Base-by-base conservation (phyloP, 2,113 vertebrate species). In the Salvelinus fontinalis region DNA sequence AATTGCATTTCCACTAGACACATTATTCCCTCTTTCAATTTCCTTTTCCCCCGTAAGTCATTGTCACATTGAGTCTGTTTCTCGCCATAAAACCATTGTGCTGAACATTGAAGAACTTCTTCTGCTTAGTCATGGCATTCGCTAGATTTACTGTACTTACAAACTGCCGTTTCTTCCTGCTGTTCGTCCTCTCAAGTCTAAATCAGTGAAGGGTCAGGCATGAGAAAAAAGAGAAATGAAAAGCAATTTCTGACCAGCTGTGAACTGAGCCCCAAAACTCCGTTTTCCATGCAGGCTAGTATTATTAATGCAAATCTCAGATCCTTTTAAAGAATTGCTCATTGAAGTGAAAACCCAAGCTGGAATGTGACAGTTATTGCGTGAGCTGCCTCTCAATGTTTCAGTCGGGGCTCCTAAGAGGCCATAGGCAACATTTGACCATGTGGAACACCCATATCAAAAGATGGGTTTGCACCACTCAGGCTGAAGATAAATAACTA, bases 161-260 rank as follows among this genome's bases (percentile, higher is more conserved):
- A 57, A 4, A 62, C n/a, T 62, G 3, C n/a, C 0, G 7, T 62
- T 54, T 62, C 59, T n/a, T 62, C 20, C n/a, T 62, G 59, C 59
- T 62, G 5, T 8, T 22, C n/a, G 6, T 62, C 59, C 59, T 62
- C 59, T 62, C 7, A 62, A n/a, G 59, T 62, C 59, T 62, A 62
- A 62, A 62, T 62, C 59, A 24, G n/a, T 8, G 5, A 62, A 9
- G 59, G 7, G 13, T 64, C 73, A 11, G 65, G 78, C 59, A 22
- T 77, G 48, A 71, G 31, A 12, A 26, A 24, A n/a, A 34, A 7
- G 5, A 7, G 34, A 34, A 34, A 34, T 34, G 34, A 34, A 29
- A 54, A 18, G 11, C 29, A n/a, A 67, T 67, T 75, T 62, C 68
- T 20, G 71, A n/a, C 60, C 57, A 83, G 64, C 68, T 75, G 78